Percentiles rank a stretch among this genome's conserved stretches.
Conservation (phyloP, 2,888 invertebrate species). For the Brachypterus glaber region DNA sequence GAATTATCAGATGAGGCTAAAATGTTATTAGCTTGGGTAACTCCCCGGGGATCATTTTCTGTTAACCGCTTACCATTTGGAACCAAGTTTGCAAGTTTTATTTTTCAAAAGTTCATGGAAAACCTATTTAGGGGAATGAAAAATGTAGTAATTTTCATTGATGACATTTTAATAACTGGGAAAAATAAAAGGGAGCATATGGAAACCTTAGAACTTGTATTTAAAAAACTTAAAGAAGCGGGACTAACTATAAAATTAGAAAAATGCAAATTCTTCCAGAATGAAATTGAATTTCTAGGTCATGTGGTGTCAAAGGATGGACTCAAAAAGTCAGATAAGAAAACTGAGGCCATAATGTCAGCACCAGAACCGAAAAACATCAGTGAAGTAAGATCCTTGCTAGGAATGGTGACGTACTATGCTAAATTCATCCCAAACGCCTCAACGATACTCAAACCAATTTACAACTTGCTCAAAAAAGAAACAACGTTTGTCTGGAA, state of each 20-base stretch:
- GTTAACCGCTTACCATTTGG: slow-evolving; percentile 33
- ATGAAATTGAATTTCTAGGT: slow-evolving; percentile 29
- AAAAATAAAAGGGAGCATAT: slow-evolving; percentile 19
- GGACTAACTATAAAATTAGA: slow-evolving; percentile 25
- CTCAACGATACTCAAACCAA: slow-evolving; percentile 11
- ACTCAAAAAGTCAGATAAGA: slow-evolving; percentile 10
- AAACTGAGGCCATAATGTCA: slow-evolving; percentile 13
- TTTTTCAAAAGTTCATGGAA: slow-evolving; percentile 32
- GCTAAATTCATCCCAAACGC: slow-evolving; percentile 12
- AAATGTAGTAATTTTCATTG: slow-evolving; percentile 26
- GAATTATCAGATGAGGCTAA: slow-evolving; percentile 25
- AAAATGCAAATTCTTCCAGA: slow-evolving; percentile 31
- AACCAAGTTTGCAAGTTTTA: slow-evolving; percentile 16
- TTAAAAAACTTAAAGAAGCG: slow-evolving; percentile 20
- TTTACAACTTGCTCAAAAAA: slow-evolving; percentile 13
- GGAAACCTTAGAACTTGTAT: slow-evolving; percentile 20
- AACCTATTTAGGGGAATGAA: slow-evolving; percentile 25
- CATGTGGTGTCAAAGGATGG: slow-evolving; percentile 16
- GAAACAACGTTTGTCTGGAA: slow-evolving; percentile 8
- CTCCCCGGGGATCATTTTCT: slow-evolving; percentile 30
- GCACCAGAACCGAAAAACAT: slow-evolving; percentile 12
- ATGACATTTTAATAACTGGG: slow-evolving; percentile 29
- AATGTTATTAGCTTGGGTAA: slow-evolving; percentile 25
- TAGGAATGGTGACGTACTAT: slow-evolving; percentile 18
- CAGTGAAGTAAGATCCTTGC: slow-evolving; percentile 11